Conservation (phyloP, 2,797 vertebrate genomes). For the Liparis tanakae region DNA sequence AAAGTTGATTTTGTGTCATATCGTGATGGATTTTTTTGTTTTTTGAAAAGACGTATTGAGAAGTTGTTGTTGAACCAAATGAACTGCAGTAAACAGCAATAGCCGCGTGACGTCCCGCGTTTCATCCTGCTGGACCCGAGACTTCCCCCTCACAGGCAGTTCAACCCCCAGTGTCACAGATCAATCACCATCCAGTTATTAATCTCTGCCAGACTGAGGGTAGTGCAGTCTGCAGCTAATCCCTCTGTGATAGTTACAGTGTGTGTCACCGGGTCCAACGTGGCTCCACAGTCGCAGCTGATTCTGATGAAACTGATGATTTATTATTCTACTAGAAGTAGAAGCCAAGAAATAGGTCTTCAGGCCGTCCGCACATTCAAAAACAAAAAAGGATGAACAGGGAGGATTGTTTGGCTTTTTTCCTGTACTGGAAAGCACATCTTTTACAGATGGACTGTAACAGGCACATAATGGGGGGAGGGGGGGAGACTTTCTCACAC, state of each 20-base stretch:
- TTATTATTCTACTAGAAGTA: slow-evolving; percentile 33
- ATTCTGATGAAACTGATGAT: slow-evolving; percentile 14
- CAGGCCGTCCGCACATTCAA: neutral
- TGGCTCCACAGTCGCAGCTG: neutral
- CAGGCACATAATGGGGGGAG: neutral
- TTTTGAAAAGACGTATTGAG: neutral
- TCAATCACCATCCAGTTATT: slow-evolving; percentile 48
- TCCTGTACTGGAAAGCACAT: slow-evolving; percentile 10
- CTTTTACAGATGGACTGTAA: slow-evolving; percentile 2
- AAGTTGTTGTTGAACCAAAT: neutral
- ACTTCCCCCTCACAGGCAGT: neutral
- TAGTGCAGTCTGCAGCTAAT: slow-evolving; percentile 21
- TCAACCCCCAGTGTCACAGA: slow-evolving; percentile 26
- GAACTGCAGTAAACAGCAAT: slow-evolving; percentile 17
- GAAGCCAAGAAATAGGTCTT: slow-evolving; percentile 21
- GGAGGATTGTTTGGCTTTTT: neutral
- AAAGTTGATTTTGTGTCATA: slow-evolving; percentile 9
- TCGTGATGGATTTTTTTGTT: slow-evolving; percentile 11
- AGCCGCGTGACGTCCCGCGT: neutral
- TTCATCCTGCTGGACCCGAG: slow-evolving; percentile 12
- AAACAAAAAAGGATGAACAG: neutral
- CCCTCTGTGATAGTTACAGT: slow-evolving; percentile 20
- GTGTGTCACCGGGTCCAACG: neutral
- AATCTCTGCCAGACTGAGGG: slow-evolving; percentile 47
- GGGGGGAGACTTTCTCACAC: too few species aligned